Conservation (phyloP, 2,113 vertebrate genomes). For the Pygoscelis adeliae region DNA sequence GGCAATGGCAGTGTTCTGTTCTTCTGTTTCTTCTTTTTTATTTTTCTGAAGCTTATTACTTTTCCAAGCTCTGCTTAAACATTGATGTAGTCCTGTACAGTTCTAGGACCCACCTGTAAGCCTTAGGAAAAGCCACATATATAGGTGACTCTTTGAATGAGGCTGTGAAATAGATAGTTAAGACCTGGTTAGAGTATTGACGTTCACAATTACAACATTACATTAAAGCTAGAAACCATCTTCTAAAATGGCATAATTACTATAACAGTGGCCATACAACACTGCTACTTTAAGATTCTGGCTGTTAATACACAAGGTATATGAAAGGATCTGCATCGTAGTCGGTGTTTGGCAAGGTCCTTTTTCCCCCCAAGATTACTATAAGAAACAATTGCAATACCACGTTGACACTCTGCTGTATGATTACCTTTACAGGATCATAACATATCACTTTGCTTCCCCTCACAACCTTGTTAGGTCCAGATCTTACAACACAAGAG, state of each 20-base stretch:
- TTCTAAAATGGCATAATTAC: neutral
- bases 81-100: neutral
- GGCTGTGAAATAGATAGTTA: neutral
- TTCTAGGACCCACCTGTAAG: neutral
- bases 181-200: neutral
- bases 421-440: neutral
- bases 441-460: neutral
- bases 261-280: accelerated
- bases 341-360: neutral
- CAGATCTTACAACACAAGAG: neutral
- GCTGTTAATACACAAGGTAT: neutral
- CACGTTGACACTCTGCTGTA: neutral
- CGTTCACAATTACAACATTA: neutral
- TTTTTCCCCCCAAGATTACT: neutral
- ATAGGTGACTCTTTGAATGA: neutral
- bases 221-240: neutral
- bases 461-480: neutral
- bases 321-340: neutral
- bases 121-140: neutral
- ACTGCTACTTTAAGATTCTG: neutral
- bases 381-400: neutral
- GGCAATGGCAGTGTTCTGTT: neutral
- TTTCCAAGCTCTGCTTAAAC: neutral
- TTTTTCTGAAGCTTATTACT: neutral
- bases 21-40: neutral